Evolutionary conservation across 1,140 invertebrate species (phyloP).

Genomic region (Wasmannia auropunctata): DNA sequence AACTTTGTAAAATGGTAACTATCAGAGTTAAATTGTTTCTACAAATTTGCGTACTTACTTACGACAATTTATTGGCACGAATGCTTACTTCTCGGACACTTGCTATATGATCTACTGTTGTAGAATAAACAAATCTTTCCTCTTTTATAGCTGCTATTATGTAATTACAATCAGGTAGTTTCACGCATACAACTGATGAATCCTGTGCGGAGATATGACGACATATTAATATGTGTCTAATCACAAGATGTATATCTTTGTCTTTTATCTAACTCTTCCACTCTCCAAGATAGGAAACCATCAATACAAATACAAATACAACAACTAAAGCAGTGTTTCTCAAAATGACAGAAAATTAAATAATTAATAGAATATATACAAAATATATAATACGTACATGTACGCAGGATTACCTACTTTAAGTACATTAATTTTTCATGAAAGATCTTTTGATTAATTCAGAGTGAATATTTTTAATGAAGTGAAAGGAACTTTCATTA

Average conservation of each 20-base stretch:
- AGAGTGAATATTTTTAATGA: not conserved
- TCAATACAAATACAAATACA: not conserved
- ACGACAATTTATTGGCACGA: not conserved
- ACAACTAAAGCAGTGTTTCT: not conserved
- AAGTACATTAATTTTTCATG: not conserved
- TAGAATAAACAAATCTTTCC: slow-evolving; percentile 7
- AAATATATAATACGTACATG: not conserved
- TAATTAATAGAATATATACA: not conserved
- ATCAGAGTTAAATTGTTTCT: not conserved
- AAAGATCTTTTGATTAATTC: not conserved
- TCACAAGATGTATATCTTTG: slow-evolving; percentile 5
- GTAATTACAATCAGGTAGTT: slow-evolving; percentile 27
- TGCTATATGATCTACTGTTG: slow-evolving; percentile 25
- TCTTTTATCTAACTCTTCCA: slow-evolving; percentile 17
- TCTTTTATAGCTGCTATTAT: slow-evolving; percentile 61
- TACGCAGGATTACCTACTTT: not conserved
- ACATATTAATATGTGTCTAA: not conserved
- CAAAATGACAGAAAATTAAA: not conserved
- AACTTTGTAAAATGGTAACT: not conserved
- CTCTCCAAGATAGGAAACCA: not conserved
- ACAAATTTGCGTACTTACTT: slow-evolving; percentile 17
- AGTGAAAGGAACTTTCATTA: not conserved
- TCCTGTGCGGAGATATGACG: not conserved
- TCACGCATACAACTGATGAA: not conserved
- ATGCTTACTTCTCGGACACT: not conserved